Conservation (phyloP, 2,888 invertebrate species). For the Ennomos quercinarius region DNA sequence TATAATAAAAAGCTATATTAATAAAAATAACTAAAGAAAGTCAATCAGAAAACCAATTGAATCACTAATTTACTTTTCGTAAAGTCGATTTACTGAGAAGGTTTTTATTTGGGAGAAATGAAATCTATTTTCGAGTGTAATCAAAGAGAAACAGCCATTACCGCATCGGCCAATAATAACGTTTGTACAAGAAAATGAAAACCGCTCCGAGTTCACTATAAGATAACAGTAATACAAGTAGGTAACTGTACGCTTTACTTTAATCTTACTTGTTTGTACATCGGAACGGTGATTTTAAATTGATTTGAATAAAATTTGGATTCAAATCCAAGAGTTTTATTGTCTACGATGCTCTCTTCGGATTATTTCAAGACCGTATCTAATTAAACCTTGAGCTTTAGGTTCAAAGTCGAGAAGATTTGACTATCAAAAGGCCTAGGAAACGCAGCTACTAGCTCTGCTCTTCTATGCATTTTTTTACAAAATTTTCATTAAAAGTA, state of each 20-base stretch:
- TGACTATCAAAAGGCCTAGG: no score
- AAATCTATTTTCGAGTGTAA: constrained; percentile 38
- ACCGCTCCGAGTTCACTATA: constrained; percentile 49
- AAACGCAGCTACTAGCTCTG: no score
- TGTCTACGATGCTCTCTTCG: no score
- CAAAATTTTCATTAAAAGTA: neutral
- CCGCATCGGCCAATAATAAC: constrained; percentile 56
- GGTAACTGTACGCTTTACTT: constrained; percentile 62
- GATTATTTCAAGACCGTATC: no score
- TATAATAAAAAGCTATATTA: no score
- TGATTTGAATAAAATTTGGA: neutral
- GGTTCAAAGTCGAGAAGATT: no score
- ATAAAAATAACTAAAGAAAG: neutral
- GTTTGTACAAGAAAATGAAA: constrained; percentile 61
- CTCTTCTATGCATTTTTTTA: no score
- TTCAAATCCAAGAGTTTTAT: neutral
- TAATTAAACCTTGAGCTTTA: no score
- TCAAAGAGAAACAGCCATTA: constrained; percentile 51
- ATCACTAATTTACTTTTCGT: constrained; percentile 16
- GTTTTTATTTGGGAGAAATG: constrained; percentile 19
- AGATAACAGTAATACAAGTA: constrained; percentile 60
- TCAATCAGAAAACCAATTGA: constrained; percentile 19
- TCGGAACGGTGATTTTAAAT: constrained; percentile 18
- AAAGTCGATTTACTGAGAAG: constrained; percentile 15
- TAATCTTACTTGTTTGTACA: constrained; percentile 51